These are phyloP conservation scores for Xiphias gladius DNA, from an alignment of 2,113 vertebrate genomes.

Conservation along the genomic window DNA sequence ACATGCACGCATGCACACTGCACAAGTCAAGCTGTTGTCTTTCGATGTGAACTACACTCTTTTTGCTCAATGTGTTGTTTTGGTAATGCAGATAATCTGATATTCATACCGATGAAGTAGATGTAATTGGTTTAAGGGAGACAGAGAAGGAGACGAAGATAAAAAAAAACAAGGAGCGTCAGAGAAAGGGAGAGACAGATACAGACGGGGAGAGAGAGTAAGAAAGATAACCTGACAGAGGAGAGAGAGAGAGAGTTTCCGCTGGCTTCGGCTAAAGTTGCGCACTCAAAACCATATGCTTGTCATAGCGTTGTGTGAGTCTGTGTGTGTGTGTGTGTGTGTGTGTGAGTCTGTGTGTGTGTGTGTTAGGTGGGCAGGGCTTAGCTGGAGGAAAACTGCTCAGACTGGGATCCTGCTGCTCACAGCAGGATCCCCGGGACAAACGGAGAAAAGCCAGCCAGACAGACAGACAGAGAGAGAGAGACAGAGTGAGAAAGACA, in stretches of 20 bases:
- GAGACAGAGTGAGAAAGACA: constrained; percentile 15
- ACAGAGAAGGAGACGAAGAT: constrained; percentile 3
- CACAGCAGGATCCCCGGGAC: constrained; percentile 76
- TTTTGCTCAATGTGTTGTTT: constrained; percentile 24
- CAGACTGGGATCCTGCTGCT: constrained; percentile 61
- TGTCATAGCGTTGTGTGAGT: constrained; percentile 69
- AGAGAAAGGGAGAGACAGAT: constrained; percentile 41
- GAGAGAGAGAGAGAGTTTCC: constrained; percentile 69
- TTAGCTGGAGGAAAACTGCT: constrained; percentile 79
- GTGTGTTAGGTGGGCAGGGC: constrained; percentile 79
- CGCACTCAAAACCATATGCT: constrained; percentile 80
- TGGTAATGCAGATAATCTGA: constrained; percentile 31
- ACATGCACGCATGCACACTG: background rate
- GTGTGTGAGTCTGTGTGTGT: constrained; percentile 50
- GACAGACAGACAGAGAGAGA: constrained; percentile 17
- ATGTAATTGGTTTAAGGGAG: constrained; percentile 60
- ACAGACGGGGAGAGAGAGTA: constrained; percentile 47
- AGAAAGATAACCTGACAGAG: constrained; percentile 57
- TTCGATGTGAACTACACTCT: background rate
- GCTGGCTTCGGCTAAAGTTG: constrained; percentile 65
- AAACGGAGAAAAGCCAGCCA: constrained; percentile 70
- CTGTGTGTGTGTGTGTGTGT: constrained; percentile 47
- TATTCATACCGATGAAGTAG: constrained; percentile 33
- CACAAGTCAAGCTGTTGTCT: background rate
- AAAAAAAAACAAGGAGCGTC: constrained; percentile 40